Evolutionary conservation across 1,140 invertebrate species (phyloP).

Genomic region (Meloidogyne floridensis): DNA sequence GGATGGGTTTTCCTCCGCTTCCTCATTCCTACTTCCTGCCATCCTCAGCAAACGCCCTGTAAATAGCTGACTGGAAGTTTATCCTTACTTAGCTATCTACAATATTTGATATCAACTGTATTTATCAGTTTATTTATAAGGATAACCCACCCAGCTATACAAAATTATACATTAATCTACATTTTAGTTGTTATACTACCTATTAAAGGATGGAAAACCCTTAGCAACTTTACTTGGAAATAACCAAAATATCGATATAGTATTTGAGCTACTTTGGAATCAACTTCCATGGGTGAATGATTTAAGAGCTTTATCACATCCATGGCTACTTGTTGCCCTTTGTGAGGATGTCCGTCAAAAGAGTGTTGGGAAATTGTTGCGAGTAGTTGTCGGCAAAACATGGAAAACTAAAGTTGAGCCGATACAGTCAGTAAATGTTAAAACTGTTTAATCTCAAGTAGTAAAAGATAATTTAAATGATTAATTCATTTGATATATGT

Average conservation of each 20-base stretch:
- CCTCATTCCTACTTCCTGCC: no score
- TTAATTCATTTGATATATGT: no score
- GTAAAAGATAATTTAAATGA: no score
- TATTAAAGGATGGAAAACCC: background rate
- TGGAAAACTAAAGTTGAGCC: background rate
- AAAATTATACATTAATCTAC: background rate
- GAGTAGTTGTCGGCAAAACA: background rate
- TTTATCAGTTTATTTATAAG: no score
- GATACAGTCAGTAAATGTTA: background rate
- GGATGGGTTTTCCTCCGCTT: no score
- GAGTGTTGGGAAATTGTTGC: background rate
- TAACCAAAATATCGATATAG: background rate
- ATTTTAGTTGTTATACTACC: background rate
- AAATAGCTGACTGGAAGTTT: no score
- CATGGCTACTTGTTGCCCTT: background rate
- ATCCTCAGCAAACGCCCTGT: no score
- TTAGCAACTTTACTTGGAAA: background rate
- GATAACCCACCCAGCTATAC: background rate
- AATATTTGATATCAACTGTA: background rate
- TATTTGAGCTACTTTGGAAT: background rate
- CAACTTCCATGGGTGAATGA: background rate
- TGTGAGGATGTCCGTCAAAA: background rate
- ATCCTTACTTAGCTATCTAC: no score
- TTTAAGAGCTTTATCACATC: conserved; percentile 9
- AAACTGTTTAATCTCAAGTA: no score